Base-by-base conservation (phyloP, 2,797 vertebrate species). In the Masticophis lateralis region DNA sequence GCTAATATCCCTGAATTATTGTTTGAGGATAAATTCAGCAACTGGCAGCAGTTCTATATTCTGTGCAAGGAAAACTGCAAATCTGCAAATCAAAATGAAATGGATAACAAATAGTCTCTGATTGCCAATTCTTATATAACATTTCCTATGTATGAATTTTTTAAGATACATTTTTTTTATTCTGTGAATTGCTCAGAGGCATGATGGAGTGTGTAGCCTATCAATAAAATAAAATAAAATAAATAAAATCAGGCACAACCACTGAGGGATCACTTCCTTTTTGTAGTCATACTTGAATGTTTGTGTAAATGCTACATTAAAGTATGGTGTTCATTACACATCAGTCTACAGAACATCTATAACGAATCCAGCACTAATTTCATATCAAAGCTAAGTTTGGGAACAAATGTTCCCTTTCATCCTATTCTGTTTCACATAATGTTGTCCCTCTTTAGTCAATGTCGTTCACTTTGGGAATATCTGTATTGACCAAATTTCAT, bases 221-320 rank as follows among this genome's bases (percentile, higher is more conserved):
- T 74, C 69, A 66, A 61, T 56, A 1, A 51, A 20, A 97, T 96
- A 96, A 97, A 96, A 94, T 95, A 95, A 86, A 86, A 66, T n/a
- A 12, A 16, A 79, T 53, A 53, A 10, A 91, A 90, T 5, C 59
- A 22, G 83, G 16, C 8, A 66, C 3, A 14, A 90, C n/a, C 87
- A 27, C 2, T 63, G 59, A 55, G 32, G 89, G 93, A 89, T 92
- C 93, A 92, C 95, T 93, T 11, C 47, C 28, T 55, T 90, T 95
- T 95, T 94, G 89, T 92, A 94, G 90, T 47, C 37, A 47, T 25
- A 47, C 37, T 86, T 53, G 86, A 27, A 57, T 69, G 87, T 79
- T 88, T 60, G 22, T 55, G 47, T 47, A 25, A 27, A 60, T 88
- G 57, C 37, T 56, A 91, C 2, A 87, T 79, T 95, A 2, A 27